phyloP scores from a whole-genome alignment of 2,888 invertebrate genomes.

The Lycaena phlaeas region DNA sequence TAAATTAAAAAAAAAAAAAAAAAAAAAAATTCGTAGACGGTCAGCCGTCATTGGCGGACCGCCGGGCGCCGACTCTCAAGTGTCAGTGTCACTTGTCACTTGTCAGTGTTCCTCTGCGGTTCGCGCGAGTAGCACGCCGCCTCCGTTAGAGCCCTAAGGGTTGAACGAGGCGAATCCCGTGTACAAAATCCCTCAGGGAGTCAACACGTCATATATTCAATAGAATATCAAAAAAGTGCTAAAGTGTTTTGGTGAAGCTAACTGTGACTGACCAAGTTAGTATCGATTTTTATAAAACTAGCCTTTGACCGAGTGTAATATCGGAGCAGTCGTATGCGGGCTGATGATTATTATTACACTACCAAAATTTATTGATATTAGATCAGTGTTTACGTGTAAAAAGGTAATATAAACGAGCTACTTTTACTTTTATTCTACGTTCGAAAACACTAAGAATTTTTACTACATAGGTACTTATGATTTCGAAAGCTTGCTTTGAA shows the following conservation, averaged over 20 bases:
- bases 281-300: background rate
- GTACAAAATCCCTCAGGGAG: constrained; percentile 7
- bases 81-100: background rate
- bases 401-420: no score
- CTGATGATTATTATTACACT: no score
- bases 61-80: background rate
- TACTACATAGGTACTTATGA: no score
- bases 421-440: no score
- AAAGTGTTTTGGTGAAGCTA: background rate
- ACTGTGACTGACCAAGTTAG: background rate
- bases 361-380: no score
- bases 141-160: constrained; percentile 45
- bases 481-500: no score
- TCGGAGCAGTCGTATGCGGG: no score
- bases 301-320: no score
- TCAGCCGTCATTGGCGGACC: background rate
- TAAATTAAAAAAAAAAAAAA: no score
- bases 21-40: constrained; percentile 10
- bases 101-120: constrained; percentile 31
- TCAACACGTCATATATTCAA: background rate
- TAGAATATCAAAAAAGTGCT: background rate
- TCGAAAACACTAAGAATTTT: no score
- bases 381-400: no score
- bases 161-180: constrained; percentile 28
- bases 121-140: constrained; percentile 34